Percentiles rank a stretch among this genome's conserved stretches.
phyloP scores from a whole-genome alignment of 2,888 invertebrate species.

The Erebia epiphron region DNA sequence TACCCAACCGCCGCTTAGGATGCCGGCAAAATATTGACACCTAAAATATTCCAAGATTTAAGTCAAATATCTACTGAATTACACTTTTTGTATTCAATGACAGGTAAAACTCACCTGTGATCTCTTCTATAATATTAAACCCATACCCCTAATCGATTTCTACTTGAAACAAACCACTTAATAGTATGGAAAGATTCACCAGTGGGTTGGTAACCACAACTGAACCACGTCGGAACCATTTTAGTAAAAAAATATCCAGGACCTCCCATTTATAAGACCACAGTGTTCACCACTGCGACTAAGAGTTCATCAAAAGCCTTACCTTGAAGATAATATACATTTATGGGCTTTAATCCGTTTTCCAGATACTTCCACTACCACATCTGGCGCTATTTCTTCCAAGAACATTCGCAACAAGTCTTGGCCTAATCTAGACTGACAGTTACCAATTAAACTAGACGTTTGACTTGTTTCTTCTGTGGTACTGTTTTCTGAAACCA shows the following conservation, averaged over 20 bases:
- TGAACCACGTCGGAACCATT: no score
- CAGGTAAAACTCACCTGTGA: no score
- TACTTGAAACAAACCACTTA: no score
- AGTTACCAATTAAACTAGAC: constrained; percentile 68
- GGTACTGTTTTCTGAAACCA: constrained; percentile 62
- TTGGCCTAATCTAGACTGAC: constrained; percentile 88
- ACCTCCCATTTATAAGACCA: no score
- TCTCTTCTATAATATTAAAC: no score
- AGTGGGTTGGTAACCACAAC: no score
- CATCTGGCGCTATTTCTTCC: constrained; percentile 95
- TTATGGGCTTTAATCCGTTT: constrained; percentile 94
- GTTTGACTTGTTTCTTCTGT: constrained; percentile 67
- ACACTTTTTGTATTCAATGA: background rate
- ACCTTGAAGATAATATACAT: constrained; percentile 93
- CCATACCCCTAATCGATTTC: no score
- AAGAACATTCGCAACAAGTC: constrained; percentile 95
- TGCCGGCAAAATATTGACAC: constrained; percentile 96
- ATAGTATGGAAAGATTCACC: no score
- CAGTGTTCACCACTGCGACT: no score
- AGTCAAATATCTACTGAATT: background rate
- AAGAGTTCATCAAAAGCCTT: background rate
- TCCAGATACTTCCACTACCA: constrained; percentile 92
- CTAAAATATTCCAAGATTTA: constrained; percentile 62
- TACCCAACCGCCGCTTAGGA: constrained; percentile 93
- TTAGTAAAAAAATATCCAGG: no score